Evolutionary conservation across 2,113 vertebrate species (phyloP), one percentile per base, ranked within the genome.

Genomic region (Tyrannus savana): DNA sequence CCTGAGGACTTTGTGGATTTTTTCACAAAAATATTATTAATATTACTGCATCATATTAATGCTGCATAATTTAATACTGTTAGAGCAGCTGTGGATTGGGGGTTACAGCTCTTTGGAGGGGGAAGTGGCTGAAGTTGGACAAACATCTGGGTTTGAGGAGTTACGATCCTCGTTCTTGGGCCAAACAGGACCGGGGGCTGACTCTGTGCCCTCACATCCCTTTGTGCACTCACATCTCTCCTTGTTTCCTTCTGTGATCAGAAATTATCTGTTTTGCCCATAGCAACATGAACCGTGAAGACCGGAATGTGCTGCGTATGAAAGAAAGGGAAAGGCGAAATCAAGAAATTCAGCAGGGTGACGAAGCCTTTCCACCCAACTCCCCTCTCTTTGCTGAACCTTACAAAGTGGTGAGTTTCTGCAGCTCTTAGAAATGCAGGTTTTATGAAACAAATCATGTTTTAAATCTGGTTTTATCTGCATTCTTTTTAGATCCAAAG

Each of bases 201-300:
- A 25, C 47, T 53, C 62, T 64, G 62, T 64, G 59, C 59, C 27
- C 59, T 21, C 53, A 19, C 53, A 21, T 53, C 52, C 52, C 52
- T 18, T 17, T n/a, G 44, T 18, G 27, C 47, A 30, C 47, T 52
- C 9, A 18, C 16, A 8, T 77, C 64, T 42, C 25, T 87, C 41
- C 56, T 52, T 9, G 3, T 35, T 76, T n/a, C 92, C 78, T 75
- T 93, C 33, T 94, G 58, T 98, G 84, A 95, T 95, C 67, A 95
- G 96, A 96, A 82, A 96, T 95, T 56, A 4, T 77, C 3, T 97
- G 68, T 96, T 98, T 95, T 98, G 73, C 98, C 98, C 80, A 69
- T 96, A 99, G 99, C 99, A 99, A 99, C 99, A 99, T 99, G 99
- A 99, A 99, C 99, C 99, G 99, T 99, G 99, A 99, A 98, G 99